Conservation (phyloP, 1,140 invertebrate species). For the Heliconius himera region DNA sequence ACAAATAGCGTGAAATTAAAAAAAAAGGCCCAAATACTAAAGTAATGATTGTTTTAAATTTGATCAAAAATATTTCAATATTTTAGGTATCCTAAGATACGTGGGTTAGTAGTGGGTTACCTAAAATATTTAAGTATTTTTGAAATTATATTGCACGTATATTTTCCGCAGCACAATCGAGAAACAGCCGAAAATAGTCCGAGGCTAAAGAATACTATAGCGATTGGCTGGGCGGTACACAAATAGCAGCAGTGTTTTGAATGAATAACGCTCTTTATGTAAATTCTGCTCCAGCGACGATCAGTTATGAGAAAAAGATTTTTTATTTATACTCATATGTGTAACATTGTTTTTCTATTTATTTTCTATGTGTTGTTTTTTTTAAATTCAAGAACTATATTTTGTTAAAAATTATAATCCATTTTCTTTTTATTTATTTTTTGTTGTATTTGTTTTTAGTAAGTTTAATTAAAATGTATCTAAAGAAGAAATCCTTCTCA, state of each 20-base stretch:
- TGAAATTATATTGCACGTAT: constrained; percentile 19
- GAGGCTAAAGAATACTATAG: constrained; percentile 67
- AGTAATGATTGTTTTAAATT: neutral
- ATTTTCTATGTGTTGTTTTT: neutral
- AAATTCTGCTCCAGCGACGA: constrained; percentile 26
- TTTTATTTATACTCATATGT: neutral
- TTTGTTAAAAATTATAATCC: no score
- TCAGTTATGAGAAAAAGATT: neutral
- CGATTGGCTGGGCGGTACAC: constrained; percentile 64
- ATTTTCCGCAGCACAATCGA: constrained; percentile 55
- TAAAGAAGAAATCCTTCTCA: no score
- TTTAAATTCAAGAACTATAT: neutral
- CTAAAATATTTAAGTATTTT: neutral
- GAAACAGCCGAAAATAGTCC: constrained; percentile 67
- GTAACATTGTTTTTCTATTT: no score
- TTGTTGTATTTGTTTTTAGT: no score
- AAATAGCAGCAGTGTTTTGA: constrained; percentile 61
- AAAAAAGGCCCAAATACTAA: neutral
- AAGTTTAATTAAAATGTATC: no score
- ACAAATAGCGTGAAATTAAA: no score
- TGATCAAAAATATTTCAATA: neutral
- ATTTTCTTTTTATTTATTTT: no score
- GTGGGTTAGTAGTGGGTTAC: no score
- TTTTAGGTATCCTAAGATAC: no score
- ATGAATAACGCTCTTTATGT: constrained; percentile 54